phyloP scores from a whole-genome alignment of 2,113 vertebrate genomes.

The Dicaeum eximium region DNA sequence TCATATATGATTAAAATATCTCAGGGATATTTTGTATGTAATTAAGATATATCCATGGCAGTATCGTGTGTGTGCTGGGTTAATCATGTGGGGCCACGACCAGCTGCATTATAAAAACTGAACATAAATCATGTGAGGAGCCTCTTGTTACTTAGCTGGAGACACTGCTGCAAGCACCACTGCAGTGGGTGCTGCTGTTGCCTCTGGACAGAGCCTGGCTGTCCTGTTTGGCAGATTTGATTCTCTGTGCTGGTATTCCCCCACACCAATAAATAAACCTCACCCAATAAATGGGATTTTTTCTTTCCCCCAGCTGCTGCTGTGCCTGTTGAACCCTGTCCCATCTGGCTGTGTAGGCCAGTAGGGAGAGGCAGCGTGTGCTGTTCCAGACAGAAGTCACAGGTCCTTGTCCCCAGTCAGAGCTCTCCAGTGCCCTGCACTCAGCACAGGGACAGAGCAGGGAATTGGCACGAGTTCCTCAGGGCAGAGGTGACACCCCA shows the following conservation, averaged over 20 bases:
- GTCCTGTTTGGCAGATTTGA: not conserved
- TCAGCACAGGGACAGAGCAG: not conserved
- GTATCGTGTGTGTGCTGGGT: not conserved
- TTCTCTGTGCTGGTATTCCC: not conserved
- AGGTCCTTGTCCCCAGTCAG: not conserved
- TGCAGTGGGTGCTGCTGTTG: not conserved
- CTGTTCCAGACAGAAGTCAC: accelerated
- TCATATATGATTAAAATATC: not conserved
- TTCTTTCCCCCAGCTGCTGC: not conserved
- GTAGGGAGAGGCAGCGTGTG: accelerated
- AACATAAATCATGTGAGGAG: not conserved
- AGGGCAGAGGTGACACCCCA: accelerated
- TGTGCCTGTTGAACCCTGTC: accelerated
- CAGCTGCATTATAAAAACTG: not conserved
- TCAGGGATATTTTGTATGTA: not conserved
- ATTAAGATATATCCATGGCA: not conserved
- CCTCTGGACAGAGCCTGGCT: not conserved
- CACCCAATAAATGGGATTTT: not conserved
- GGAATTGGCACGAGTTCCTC: not conserved
- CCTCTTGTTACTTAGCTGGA: not conserved
- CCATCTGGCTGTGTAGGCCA: not conserved
- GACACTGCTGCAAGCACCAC: not conserved
- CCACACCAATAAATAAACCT: not conserved
- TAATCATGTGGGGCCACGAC: accelerated
- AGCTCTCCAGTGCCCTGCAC: accelerated